A percentile compares a stretch with the other conserved stretches of the same genome.
These are phyloP conservation scores for Cygnus buccinator DNA, from an alignment of 2,113 vertebrate genomes.

Conservation along the genomic window DNA sequence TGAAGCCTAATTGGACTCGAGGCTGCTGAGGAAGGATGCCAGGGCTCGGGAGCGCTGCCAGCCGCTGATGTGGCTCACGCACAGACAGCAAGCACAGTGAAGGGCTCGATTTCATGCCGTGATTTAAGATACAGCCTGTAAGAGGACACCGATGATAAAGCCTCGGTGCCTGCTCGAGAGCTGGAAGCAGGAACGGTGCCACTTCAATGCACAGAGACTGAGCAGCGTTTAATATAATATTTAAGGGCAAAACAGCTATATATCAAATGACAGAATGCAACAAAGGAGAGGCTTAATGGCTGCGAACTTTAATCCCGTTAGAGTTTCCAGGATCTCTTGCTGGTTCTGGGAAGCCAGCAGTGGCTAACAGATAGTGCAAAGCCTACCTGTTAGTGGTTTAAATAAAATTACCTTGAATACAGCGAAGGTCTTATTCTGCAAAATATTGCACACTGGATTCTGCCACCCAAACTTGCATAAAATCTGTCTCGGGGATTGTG, in stretches of 20 bases:
- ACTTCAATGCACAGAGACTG: conserved; percentile 28
- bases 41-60: conserved; percentile 36
- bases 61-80: conserved; percentile 1
- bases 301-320: background rate
- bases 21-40: conserved; percentile 55
- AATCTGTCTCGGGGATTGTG: rapidly evolving
- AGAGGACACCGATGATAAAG: conserved; percentile 36
- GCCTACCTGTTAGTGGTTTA: background rate
- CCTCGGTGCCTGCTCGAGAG: conserved; percentile 9
- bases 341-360: background rate
- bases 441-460: background rate
- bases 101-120: conserved; percentile 54
- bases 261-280: conserved; percentile 61
- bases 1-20: conserved; percentile 62
- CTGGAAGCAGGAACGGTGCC: conserved; percentile 54
- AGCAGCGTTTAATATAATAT: background rate
- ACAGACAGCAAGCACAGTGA: background rate
- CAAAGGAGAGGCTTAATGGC: conserved; percentile 12
- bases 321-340: background rate
- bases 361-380: conserved; percentile 18
- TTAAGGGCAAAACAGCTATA: background rate
- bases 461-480: background rate
- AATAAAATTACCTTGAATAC: conserved; percentile 13
- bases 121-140: conserved; percentile 30
- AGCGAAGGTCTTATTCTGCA: background rate